Percentiles rank a stretch among this genome's conserved stretches.
Evolutionary conservation across 2,113 vertebrate genomes (phyloP).

Genomic region (Odocoileus hemionus): DNA sequence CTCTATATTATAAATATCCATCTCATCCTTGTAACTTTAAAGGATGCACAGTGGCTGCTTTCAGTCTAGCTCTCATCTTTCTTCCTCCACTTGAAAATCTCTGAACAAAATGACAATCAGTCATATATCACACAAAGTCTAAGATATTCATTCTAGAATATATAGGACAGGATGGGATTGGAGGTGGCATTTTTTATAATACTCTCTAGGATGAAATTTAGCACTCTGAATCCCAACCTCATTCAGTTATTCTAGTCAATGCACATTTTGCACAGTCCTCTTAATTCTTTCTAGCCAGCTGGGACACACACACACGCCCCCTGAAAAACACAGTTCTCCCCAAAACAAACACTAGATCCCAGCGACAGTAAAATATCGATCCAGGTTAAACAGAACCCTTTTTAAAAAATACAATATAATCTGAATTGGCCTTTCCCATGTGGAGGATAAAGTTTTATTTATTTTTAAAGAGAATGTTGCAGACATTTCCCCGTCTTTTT

Average conservation of each 20-base stretch:
- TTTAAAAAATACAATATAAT: neutral
- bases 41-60: neutral
- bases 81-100: neutral
- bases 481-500: neutral
- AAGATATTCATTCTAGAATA: neutral
- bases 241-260: neutral
- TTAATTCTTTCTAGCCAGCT: neutral
- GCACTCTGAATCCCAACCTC: neutral
- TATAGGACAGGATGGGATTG: rapidly evolving
- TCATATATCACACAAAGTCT: neutral
- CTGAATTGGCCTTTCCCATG: neutral
- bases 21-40: neutral
- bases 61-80: neutral
- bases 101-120: neutral
- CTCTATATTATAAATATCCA: neutral
- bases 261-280: neutral
- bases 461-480: neutral
- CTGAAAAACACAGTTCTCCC: neutral
- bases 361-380: neutral
- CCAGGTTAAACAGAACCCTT: neutral
- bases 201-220: neutral
- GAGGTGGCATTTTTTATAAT: neutral
- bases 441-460: neutral
- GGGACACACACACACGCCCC: neutral
- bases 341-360: neutral